Conservation (phyloP, 1,140 invertebrate species). For the Anthonomus grandis region DNA sequence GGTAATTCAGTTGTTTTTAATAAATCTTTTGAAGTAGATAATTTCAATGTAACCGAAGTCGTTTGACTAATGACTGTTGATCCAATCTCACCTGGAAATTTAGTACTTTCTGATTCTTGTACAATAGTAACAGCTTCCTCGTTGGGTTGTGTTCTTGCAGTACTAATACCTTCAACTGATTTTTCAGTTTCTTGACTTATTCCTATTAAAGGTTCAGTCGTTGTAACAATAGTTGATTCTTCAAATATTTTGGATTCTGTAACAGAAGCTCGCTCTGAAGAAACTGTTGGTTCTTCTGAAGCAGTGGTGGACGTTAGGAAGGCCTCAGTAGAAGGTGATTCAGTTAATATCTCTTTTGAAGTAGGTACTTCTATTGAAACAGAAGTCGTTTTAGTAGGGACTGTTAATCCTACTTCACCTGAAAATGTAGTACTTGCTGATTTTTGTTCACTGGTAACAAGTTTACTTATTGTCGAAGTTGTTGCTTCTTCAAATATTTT, state of each 20-base stretch:
- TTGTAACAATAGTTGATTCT: background rate
- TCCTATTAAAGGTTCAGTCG: background rate
- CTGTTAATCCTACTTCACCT: no score
- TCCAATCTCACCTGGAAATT: no score
- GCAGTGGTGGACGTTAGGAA: background rate
- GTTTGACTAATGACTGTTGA: background rate
- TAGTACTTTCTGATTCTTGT: no score
- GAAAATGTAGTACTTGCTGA: no score
- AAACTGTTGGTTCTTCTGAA: background rate
- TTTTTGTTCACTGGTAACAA: no score
- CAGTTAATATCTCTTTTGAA: no score
- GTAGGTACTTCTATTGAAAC: no score
- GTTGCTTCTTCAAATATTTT: no score
- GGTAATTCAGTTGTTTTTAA: background rate
- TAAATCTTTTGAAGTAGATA: background rate
- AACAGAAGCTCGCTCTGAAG: background rate
- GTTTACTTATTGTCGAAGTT: no score
- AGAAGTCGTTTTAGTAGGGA: no score
- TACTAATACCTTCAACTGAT: background rate
- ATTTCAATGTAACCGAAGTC: background rate
- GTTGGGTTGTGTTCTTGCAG: conserved; percentile 2
- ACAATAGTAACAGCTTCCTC: conserved; percentile 8
- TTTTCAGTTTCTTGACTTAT: background rate
- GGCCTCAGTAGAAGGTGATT: no score
- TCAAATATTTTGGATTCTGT: background rate